Conservation (phyloP, 2,797 vertebrate species). For the Neopelma chrysocephalum region DNA sequence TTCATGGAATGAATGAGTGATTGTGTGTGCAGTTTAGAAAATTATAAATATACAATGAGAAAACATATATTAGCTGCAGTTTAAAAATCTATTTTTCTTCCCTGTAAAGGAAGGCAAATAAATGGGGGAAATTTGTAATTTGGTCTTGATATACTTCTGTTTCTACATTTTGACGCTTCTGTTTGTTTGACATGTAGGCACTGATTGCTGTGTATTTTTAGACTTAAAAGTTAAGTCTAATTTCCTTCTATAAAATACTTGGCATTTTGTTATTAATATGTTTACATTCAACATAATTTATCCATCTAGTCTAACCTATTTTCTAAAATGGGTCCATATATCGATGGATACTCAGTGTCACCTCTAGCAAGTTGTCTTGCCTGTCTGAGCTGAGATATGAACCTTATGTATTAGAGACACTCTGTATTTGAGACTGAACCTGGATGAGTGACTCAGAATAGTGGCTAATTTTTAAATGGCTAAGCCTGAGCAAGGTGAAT, state of each 20-base stretch:
- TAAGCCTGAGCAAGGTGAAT: background rate
- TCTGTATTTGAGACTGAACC: background rate
- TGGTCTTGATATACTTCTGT: background rate
- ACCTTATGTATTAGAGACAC: accelerated
- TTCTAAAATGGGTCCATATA: background rate
- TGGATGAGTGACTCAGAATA: background rate
- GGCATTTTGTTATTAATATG: background rate
- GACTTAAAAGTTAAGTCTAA: background rate
- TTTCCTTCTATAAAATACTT: background rate
- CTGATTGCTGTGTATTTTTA: background rate
- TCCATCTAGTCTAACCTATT: background rate
- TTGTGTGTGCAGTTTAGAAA: background rate
- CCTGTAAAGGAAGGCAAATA: background rate
- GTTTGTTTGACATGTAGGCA: background rate
- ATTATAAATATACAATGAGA: background rate
- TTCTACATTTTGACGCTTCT: background rate
- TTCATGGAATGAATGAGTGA: background rate
- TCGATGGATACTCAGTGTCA: background rate
- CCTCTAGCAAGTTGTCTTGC: background rate
- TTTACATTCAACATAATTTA: background rate
- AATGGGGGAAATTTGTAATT: background rate
- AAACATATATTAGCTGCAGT: background rate
- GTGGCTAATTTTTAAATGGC: background rate
- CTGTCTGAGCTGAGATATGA: background rate
- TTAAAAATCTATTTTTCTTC: background rate